phyloP scores from a whole-genome alignment of 2,797 vertebrate genomes.

The Pipistrellus kuhlii region DNA sequence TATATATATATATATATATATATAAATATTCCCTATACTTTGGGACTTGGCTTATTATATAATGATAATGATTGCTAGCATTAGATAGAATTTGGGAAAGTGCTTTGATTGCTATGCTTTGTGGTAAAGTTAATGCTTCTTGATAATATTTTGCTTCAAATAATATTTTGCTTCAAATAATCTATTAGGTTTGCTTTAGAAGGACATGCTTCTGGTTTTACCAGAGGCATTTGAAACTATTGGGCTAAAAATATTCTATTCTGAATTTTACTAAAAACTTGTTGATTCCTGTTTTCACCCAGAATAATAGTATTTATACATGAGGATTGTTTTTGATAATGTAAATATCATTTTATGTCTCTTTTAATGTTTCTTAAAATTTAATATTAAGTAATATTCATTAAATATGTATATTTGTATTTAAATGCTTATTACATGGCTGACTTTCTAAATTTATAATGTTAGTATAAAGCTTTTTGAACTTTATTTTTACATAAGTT shows the following conservation, averaged over 20 bases:
- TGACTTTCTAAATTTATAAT: constrained; percentile 54
- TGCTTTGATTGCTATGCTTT: constrained; percentile 62
- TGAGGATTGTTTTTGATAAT: constrained; percentile 58
- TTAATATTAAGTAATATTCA: constrained; percentile 6
- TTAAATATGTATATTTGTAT: neutral
- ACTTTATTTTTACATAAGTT: constrained; percentile 17
- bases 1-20: constrained; percentile 57
- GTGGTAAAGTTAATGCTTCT: constrained; percentile 62
- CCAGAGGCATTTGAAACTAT: constrained; percentile 42
- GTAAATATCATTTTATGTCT: constrained; percentile 32
- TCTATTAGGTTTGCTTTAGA: constrained; percentile 59
- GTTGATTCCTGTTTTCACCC: neutral
- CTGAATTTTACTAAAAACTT: constrained; percentile 58
- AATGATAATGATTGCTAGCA: constrained; percentile 63
- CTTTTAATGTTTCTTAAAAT: neutral
- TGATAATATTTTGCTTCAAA: constrained; percentile 27
- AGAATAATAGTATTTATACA: constrained; percentile 17
- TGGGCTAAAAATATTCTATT: constrained; percentile 18
- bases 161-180: constrained; percentile 27
- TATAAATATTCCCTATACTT: constrained; percentile 59
- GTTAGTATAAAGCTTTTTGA: neutral
- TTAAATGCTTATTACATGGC: constrained; percentile 23
- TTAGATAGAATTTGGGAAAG: constrained; percentile 64
- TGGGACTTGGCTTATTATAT: constrained; percentile 65
- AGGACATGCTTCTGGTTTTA: constrained; percentile 53